A percentile compares a stretch with the other conserved stretches of the same genome.
Conservation (phyloP, 2,113 vertebrate species). For the Hippocampus comes region DNA sequence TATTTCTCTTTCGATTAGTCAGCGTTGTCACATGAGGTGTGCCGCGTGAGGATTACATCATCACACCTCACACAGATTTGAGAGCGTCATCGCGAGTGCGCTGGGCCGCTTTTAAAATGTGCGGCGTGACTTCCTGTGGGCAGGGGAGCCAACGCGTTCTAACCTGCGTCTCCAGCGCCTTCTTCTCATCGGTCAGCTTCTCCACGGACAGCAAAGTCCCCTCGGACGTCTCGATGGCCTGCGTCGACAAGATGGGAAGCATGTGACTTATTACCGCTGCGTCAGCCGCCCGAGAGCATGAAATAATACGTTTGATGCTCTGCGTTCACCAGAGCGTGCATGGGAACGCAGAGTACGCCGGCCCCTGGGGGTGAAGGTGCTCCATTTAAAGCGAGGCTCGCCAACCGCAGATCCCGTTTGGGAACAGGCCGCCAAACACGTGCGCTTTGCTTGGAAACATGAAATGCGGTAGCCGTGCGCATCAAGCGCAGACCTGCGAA, state of each 20-base stretch:
- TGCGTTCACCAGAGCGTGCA: background rate
- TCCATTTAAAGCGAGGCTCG: background rate
- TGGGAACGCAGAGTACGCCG: background rate
- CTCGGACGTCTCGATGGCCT: conserved; percentile 43
- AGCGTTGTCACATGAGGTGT: background rate
- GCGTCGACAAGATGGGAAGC: conserved; percentile 11
- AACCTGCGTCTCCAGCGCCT: conserved; percentile 60
- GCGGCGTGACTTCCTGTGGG: background rate
- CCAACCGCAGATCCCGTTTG: background rate
- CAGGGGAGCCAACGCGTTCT: conserved; percentile 8
- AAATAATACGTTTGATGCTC: background rate
- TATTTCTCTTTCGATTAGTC: background rate
- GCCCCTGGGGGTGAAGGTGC: background rate
- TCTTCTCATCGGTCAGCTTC: conserved; percentile 53
- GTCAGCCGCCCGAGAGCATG: background rate
- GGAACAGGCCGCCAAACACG: background rate
- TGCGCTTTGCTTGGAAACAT: background rate
- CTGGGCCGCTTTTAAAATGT: background rate
- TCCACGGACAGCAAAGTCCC: conserved; percentile 24
- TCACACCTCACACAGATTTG: conserved; percentile 30
- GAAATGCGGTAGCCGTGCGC: background rate
- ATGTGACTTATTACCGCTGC: background rate
- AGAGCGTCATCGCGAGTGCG: conserved; percentile 16
- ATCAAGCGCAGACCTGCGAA: background rate
- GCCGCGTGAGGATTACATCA: conserved; percentile 63